Evolutionary conservation across 2,113 vertebrate species (phyloP).

Genomic region (Ranitomeya variabilis): DNA sequence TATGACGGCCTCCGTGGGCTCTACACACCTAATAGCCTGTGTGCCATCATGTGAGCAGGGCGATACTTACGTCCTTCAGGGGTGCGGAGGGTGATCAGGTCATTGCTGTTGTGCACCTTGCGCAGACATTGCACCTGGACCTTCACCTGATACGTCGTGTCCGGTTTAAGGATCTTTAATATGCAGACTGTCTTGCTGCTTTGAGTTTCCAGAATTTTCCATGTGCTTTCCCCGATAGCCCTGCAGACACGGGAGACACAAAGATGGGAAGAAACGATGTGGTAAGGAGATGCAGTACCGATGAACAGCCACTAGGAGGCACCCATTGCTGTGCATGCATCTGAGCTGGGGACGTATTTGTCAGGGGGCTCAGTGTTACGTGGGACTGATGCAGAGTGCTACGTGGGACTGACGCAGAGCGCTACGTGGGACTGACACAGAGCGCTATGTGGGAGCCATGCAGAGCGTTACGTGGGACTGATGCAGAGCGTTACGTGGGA

Average conservation of each 20-base stretch:
- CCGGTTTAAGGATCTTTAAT: constrained; percentile 86
- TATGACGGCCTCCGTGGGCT: no score
- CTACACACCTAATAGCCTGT: no score
- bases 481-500: no score
- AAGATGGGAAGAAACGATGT: neutral
- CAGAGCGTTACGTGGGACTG: no score
- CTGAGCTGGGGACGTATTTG: neutral
- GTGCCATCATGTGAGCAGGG: no score
- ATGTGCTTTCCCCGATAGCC: constrained; percentile 81
- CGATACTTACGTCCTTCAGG: constrained; percentile 89
- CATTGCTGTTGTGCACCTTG: constrained; percentile 86
- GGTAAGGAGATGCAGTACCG: neutral
- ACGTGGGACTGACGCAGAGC: no score
- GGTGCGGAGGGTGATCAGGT: constrained; percentile 84
- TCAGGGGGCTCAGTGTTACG: no score
- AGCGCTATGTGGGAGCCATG: no score
- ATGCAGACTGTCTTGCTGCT: constrained; percentile 88
- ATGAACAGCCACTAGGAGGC: neutral
- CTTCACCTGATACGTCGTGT: constrained; percentile 92
- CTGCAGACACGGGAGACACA: constrained; percentile 63
- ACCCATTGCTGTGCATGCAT: neutral
- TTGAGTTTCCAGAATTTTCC: constrained; percentile 89
- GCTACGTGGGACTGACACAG: no score
- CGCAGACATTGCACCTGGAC: constrained; percentile 93
- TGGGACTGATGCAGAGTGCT: no score